phyloP scores from a whole-genome alignment of 1,140 invertebrate species.

The Bombus ignitus region DNA sequence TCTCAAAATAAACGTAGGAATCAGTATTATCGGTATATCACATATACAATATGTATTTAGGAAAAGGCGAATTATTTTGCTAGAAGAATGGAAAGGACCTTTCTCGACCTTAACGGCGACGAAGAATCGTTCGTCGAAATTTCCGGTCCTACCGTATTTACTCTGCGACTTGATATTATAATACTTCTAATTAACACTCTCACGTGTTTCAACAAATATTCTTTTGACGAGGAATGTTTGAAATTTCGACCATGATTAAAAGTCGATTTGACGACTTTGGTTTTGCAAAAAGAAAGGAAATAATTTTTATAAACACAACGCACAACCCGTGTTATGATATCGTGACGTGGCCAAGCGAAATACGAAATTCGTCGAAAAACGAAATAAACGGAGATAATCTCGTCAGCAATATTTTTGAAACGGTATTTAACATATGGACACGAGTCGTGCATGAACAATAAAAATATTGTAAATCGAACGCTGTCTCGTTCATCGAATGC shows the following conservation, averaged over 20 bases:
- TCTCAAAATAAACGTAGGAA: slow-evolving; percentile 27
- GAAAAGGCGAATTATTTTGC: slow-evolving; percentile 37
- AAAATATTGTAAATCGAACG: slow-evolving; percentile 10
- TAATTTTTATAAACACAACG: not conserved
- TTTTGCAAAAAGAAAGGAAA: not conserved
- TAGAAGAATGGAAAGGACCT: slow-evolving; percentile 6
- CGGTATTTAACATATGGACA: no score
- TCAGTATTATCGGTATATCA: slow-evolving; percentile 46
- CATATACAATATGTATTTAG: slow-evolving; percentile 34
- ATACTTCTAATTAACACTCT: not conserved
- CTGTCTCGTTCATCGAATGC: not conserved
- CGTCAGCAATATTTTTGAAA: not conserved
- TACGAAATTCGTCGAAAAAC: not conserved
- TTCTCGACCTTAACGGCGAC: not conserved
- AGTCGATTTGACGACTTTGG: not conserved
- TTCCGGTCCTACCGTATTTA: not conserved
- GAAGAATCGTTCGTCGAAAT: not conserved
- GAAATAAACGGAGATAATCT: not conserved
- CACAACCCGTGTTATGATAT: no score
- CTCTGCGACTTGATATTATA: not conserved
- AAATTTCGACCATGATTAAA: not conserved
- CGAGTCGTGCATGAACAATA: not conserved
- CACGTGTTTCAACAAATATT: not conserved
- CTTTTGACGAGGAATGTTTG: slow-evolving; percentile 27
- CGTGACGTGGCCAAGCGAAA: not conserved